Evolutionary conservation across 1,140 invertebrate genomes (phyloP).

Genomic region (Bactericera cockerelli): DNA sequence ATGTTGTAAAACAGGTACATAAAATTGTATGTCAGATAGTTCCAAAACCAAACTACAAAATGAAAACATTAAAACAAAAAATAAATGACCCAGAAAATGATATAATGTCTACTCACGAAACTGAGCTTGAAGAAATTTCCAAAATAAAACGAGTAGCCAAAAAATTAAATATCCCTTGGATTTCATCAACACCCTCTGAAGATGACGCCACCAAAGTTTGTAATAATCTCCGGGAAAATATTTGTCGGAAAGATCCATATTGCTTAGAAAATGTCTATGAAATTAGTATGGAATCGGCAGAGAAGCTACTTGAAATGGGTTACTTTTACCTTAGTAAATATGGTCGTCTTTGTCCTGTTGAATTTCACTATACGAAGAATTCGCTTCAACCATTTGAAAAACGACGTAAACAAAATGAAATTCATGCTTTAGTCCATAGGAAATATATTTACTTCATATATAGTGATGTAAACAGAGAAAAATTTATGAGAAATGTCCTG

Average conservation of each 20-base stretch:
- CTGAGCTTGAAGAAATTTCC: background rate
- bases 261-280: background rate
- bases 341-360: background rate
- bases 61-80: constrained; percentile 5
- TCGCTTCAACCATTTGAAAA: background rate
- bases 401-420: background rate
- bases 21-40: constrained; percentile 3
- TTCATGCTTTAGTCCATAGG: background rate
- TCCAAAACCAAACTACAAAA: constrained; percentile 3
- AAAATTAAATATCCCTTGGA: background rate
- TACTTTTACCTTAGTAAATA: constrained; percentile 1
- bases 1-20: background rate
- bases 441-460: constrained; percentile 2
- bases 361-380: background rate
- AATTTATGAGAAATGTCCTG: background rate
- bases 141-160: background rate
- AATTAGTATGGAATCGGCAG: background rate
- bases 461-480: background rate
- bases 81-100: background rate
- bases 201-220: background rate
- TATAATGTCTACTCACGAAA: background rate
- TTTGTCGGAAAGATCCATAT: background rate
- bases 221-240: background rate
- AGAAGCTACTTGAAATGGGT: background rate
- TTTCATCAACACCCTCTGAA: background rate